Evolutionary conservation across 2,888 invertebrate genomes (phyloP).

Genomic region (Acronicta alni): DNA sequence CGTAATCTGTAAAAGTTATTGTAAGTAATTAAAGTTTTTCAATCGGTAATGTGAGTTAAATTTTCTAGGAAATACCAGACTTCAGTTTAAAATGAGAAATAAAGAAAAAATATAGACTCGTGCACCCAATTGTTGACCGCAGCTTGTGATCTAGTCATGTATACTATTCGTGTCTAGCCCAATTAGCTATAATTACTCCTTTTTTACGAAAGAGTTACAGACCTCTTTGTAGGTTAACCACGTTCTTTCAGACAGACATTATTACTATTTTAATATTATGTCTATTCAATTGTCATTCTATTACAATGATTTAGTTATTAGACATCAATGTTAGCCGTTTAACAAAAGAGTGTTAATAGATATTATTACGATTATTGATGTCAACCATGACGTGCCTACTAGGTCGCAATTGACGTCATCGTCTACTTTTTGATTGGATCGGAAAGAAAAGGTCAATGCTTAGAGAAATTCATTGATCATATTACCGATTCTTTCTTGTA

Average conservation of each 20-base stretch:
- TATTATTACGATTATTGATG: constrained; percentile 31
- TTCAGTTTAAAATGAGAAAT: too few relatives aligned
- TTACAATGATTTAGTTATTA: constrained; percentile 33
- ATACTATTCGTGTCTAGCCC: constrained; percentile 4
- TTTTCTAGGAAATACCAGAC: neutral
- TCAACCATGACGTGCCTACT: constrained; percentile 20
- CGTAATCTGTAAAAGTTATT: neutral
- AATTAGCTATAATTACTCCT: constrained; percentile 19
- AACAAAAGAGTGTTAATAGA: constrained; percentile 32
- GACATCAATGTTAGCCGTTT: constrained; percentile 19
- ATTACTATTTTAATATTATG: neutral
- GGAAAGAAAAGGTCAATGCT: constrained; percentile 23
- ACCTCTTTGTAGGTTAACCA: constrained; percentile 5
- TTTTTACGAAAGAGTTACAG: constrained; percentile 9
- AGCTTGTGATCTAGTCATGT: neutral
- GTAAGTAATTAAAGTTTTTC: neutral
- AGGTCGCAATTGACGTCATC: constrained; percentile 39
- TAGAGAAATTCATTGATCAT: constrained; percentile 16
- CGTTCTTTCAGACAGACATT: neutral
- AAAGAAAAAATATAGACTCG: too few relatives aligned
- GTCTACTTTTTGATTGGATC: constrained; percentile 15
- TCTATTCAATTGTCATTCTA: constrained; percentile 15
- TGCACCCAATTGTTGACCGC: too few relatives aligned
- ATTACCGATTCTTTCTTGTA: too few relatives aligned
- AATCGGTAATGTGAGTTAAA: neutral